Percentiles rank a stretch among this genome's conserved stretches.
Evolutionary conservation across 1,140 invertebrate genomes (phyloP).

Genomic region (Drepana arcuata): DNA sequence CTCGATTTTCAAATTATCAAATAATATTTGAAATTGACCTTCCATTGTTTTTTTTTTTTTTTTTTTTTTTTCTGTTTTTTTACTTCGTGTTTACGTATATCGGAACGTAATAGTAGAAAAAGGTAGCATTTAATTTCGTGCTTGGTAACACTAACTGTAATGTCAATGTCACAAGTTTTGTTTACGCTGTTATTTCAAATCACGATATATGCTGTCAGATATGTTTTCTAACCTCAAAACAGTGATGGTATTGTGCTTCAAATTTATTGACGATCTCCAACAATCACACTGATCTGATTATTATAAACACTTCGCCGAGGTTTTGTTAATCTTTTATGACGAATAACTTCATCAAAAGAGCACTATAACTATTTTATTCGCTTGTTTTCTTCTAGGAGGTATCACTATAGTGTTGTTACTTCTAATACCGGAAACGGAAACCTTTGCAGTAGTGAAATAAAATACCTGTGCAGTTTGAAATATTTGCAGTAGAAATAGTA

Average conservation of each 20-base stretch:
- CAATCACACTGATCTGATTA: neutral
- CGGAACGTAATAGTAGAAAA: neutral
- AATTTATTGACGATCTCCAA: neutral
- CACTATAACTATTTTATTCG: neutral
- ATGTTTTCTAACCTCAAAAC: neutral
- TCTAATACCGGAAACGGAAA: neutral
- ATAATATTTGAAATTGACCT: slow-evolving; percentile 19
- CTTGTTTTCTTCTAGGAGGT: neutral
- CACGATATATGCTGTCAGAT: neutral
- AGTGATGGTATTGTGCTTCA: neutral
- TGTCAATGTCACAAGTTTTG: neutral
- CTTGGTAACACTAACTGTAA: neutral
- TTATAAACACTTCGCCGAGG: neutral
- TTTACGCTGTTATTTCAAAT: neutral
- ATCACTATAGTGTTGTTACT: neutral
- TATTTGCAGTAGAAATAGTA: too few relatives aligned
- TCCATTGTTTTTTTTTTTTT: slow-evolving; percentile 6
- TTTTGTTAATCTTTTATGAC: neutral
- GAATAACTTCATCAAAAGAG: neutral
- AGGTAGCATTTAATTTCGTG: neutral
- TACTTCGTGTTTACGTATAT: neutral
- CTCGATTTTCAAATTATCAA: slow-evolving; percentile 14
- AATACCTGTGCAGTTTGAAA: too few relatives aligned
- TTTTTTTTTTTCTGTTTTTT: too few relatives aligned
- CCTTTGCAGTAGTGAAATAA: too few relatives aligned